Conservation (phyloP, 2,888 invertebrate species). For the Gandaritis pyraliata region DNA sequence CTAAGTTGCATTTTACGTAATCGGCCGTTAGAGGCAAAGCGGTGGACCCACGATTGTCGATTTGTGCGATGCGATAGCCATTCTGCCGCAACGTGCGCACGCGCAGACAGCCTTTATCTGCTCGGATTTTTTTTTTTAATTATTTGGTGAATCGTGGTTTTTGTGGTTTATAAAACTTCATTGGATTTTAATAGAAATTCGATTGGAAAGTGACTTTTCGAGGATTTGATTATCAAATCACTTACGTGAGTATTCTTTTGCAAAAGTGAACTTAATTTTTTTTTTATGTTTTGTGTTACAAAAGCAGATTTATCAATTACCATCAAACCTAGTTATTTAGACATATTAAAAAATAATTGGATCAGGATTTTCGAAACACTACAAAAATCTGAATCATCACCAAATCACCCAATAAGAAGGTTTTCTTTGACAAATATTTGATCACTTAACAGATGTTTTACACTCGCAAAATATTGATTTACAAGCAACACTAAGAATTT, state of each 20-base stretch:
- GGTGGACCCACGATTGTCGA: conserved; percentile 63
- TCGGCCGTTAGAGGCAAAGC: conserved; percentile 46
- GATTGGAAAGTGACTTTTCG: conserved; percentile 8
- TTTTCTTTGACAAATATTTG: too few species aligned
- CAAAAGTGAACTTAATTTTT: background rate
- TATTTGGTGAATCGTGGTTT: conserved; percentile 14
- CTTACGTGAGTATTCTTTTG: conserved; percentile 14
- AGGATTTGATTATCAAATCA: background rate
- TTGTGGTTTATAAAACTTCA: conserved; percentile 32
- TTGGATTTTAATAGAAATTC: conserved; percentile 13
- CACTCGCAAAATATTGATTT: too few species aligned
- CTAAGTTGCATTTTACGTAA: conserved; percentile 34
- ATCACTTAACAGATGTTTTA: too few species aligned
- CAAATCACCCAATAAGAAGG: too few species aligned
- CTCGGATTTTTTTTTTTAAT: conserved; percentile 36
- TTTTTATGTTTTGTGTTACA: background rate
- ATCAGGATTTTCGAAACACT: too few species aligned
- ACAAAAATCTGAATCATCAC: too few species aligned
- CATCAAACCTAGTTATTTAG: too few species aligned
- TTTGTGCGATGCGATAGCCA: conserved; percentile 64
- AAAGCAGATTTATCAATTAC: background rate
- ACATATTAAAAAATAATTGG: too few species aligned
- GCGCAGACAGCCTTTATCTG: conserved; percentile 50
- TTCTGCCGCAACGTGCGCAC: conserved; percentile 56
- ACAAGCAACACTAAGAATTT: too few species aligned